Evolutionary conservation across 2,888 invertebrate species (phyloP), one percentile per base, ranked within the genome.

Genomic region (Chydorus sphaericus): DNA sequence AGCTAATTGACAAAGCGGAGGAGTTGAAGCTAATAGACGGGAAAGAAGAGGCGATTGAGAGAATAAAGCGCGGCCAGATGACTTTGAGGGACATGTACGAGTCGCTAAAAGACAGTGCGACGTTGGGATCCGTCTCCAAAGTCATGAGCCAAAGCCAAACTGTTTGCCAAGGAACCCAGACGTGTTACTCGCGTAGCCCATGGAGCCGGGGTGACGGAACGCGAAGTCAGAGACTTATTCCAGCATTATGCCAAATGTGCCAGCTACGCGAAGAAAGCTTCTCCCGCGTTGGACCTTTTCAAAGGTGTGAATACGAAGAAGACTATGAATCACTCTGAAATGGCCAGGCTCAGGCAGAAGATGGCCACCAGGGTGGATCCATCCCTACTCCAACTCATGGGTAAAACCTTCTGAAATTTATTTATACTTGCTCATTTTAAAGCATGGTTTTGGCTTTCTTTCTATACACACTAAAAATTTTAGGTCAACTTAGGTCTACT

Each of bases 341-440:
- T 99, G 93, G 90, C 92, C 1, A 96, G 96, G 72, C 77, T 99
- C 10, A 97, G 98, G 72, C 94, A 96, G 71, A 96, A 98, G 74
- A 97, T 99, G 94, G 96, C 97, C 6, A 93, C 91, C 71, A 96
- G 98, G 93, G 98, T 99, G 86, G 98, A 99, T 73, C 98, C 98
- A 0, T 77, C 94, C 58, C 91, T 99, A 62, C 75, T 99, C 52
- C 94, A 97, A 65, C 97, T 98, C 69, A 85, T 84, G 82, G 83
- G 82, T 77, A 63, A 64, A 63, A 60, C 54, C 60, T 26, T 36
- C 33, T 48, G 49, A 33, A 31, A 11, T 50, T 48, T 53, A 58
- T 56, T 48, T 51, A 31, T 36, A 33, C 20, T 33, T 36, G n/a
- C n/a, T n/a, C n/a, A n/a, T n/a, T n/a, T n/a, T n/a, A n/a, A n/a